Evolutionary conservation across 2,888 invertebrate genomes (phyloP), one percentile per base, ranked within the genome.

Genomic region (Colletes collaris): DNA sequence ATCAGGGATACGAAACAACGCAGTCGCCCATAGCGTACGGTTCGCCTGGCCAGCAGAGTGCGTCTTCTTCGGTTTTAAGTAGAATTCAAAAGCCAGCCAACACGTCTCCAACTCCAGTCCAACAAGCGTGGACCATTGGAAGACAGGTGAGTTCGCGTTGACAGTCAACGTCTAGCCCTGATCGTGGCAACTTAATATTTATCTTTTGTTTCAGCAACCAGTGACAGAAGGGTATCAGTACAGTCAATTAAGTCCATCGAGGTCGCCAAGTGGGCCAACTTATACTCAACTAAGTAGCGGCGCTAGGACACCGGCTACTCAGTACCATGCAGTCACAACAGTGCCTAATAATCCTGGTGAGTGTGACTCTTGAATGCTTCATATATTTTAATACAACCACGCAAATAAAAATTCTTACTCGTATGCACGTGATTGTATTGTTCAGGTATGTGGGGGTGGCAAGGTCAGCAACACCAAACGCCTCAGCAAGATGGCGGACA

Each of bases 251-350:
- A 97, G 97, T 93, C 97, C 97, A 58, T 95, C 96, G 74, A 95
- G 97, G 90, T 97, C 97, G 27, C 97, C 97, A n/a, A 95, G 95
- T 89, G 97, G 97, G 69, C 97, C 97, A 35, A 97, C 97, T 0
- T 97, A 97, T 90, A 97, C 97, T 11, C 97, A 97, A 90, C 93
- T 97, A 19, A 96, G 96, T 90, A 96, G 96, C 50, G 96, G 96
- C 53, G 94, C 95, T 79, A 93, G 95, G 52, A 93, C 94, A 49
- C 94, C 94, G 55, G 92, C 94, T 58, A 88, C 93, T 2, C 92
- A 93, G 65, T 94, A 95, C 90, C 94, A 95, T 86, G 92, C 94
- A 76, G 92, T 93, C 89, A 91, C 93, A 83, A 90, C 93, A 89
- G 91, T 92, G 90, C 91, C 93, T 92, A 92, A 92, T 90, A 91